These are phyloP conservation scores for Drosophila nigritarsus DNA, from an alignment of 2,888 invertebrate species.

Conservation along the genomic window DNA sequence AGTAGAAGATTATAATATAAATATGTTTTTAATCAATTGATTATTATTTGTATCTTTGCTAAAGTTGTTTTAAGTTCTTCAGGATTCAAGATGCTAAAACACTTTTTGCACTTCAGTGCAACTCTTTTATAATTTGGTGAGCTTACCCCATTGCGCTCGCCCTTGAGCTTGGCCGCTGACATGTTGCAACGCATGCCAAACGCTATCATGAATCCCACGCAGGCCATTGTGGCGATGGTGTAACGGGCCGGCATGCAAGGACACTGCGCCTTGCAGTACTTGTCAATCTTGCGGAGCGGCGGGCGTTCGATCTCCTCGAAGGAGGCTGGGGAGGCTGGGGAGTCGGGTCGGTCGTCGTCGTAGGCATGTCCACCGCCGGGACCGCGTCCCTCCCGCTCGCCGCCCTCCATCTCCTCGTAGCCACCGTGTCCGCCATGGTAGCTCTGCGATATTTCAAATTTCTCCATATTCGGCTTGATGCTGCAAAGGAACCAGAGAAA, in stretches of 20 bases:
- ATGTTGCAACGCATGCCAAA: slow-evolving; percentile 99
- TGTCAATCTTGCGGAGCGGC: slow-evolving; percentile 93
- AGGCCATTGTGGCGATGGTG: slow-evolving; percentile 94
- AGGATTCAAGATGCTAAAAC: too few species aligned
- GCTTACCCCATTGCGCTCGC: slow-evolving; percentile 88
- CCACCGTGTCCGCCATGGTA: slow-evolving; percentile 83
- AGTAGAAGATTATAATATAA: too few species aligned
- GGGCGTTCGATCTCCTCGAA: slow-evolving; percentile 94
- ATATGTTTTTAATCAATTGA: too few species aligned
- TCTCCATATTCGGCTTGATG: slow-evolving; percentile 81
- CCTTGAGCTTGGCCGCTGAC: slow-evolving; percentile 97
- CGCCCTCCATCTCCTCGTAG: slow-evolving; percentile 84
- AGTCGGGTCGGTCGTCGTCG: slow-evolving; percentile 88
- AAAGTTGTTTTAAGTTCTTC: too few species aligned
- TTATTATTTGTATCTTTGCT: too few species aligned
- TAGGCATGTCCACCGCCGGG: slow-evolving; percentile 81
- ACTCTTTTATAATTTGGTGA: not conserved
- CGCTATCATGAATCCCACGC: slow-evolving; percentile 96
- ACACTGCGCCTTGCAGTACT: slow-evolving; percentile 94
- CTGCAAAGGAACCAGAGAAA: slow-evolving; percentile 45
- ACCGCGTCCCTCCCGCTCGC: slow-evolving; percentile 80
- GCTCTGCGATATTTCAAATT: slow-evolving; percentile 84
- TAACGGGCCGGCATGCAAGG: slow-evolving; percentile 93
- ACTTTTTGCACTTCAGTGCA: not conserved
- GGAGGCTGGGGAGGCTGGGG: slow-evolving; percentile 90